Conservation (phyloP, 2,797 vertebrate species). For the Columba guinea region DNA sequence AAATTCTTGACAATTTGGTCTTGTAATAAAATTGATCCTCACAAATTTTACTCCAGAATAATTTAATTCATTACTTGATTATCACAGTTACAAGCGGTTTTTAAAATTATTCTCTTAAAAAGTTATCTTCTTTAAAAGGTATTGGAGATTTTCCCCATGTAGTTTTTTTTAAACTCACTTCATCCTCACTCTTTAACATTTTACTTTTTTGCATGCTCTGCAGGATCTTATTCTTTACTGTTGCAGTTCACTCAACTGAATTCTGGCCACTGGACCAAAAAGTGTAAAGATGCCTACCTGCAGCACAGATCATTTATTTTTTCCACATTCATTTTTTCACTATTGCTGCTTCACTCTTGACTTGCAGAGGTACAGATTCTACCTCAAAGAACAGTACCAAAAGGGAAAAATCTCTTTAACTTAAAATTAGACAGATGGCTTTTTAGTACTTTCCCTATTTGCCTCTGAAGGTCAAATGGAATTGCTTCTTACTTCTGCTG, state of each 20-base stretch:
- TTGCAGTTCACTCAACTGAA: neutral
- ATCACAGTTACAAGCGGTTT: neutral
- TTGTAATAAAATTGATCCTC: neutral
- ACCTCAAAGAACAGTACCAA: neutral
- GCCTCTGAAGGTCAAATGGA: neutral
- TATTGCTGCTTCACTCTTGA: neutral
- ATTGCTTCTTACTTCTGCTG: neutral
- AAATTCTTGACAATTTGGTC: neutral
- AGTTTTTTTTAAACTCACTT: neutral
- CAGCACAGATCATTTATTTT: neutral
- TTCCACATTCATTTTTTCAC: neutral
- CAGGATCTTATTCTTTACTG: neutral
- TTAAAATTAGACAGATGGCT: neutral
- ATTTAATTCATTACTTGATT: neutral
- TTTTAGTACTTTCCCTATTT: neutral
- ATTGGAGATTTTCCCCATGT: neutral
- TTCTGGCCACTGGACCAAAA: neutral
- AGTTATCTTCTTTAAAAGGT: neutral
- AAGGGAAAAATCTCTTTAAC: neutral
- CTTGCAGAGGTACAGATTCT: neutral
- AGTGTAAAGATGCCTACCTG: neutral
- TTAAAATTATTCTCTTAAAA: neutral
- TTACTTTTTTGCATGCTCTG: neutral
- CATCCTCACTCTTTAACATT: neutral
- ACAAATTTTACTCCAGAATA: neutral